Percentiles rank a stretch among this genome's conserved stretches.
phyloP scores from a whole-genome alignment of 2,888 invertebrate species.

The Polia nebulosa region DNA sequence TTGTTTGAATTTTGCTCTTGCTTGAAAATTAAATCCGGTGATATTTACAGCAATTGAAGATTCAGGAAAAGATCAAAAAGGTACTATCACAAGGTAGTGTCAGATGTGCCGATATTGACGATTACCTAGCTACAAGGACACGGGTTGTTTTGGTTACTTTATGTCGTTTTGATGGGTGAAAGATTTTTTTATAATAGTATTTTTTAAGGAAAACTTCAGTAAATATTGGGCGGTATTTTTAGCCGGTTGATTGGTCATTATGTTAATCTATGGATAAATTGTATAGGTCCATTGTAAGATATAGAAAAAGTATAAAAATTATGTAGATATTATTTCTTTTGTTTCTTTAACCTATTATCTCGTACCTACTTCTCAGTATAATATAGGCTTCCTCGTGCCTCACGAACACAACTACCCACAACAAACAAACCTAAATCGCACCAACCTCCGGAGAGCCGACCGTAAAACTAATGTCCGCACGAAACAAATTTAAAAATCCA shows the following conservation, averaged over 20 bases:
- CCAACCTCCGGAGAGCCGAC: slow-evolving; percentile 48
- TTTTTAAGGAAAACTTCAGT: neutral
- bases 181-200: neutral
- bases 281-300: neutral
- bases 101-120: slow-evolving; percentile 73
- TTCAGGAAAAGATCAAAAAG: neutral
- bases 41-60: neutral
- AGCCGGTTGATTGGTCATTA: neutral
- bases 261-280: neutral
- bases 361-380: neutral
- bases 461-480: slow-evolving; percentile 69
- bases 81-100: slow-evolving; percentile 73
- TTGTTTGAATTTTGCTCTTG: too few relatives aligned
- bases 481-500: slow-evolving; percentile 81
- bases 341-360: neutral
- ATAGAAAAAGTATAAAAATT: neutral
- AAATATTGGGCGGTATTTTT: neutral
- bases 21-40: too few relatives aligned
- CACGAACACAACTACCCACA: slow-evolving; percentile 2
- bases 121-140: slow-evolving; percentile 64
- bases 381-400: neutral
- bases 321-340: neutral
- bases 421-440: slow-evolving; percentile 41
- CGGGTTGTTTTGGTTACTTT: slow-evolving; percentile 56
- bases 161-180: slow-evolving; percentile 56